Percentiles rank a stretch among this genome's conserved stretches.
Evolutionary conservation across 30 jellyfish, hydroid and myxozoan genomes (phyloP).

Genomic region (Aurelia coerulea): DNA sequence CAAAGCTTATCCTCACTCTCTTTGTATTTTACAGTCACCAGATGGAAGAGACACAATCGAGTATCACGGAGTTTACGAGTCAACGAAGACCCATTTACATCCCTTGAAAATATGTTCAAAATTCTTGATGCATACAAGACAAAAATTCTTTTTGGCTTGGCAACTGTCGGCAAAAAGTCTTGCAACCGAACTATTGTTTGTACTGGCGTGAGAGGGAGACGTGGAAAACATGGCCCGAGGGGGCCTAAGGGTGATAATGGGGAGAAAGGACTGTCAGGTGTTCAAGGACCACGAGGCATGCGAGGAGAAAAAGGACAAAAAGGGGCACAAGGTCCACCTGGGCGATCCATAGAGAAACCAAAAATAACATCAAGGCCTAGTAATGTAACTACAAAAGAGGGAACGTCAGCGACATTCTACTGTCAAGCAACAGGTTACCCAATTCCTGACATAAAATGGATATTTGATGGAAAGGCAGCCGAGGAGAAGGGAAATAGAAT

Average conservation of each 20-base stretch:
- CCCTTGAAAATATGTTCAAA: too few relatives aligned
- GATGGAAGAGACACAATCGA: too few relatives aligned
- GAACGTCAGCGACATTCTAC: constrained; percentile 22
- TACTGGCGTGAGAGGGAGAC: constrained; percentile 8
- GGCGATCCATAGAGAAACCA: constrained; percentile 53
- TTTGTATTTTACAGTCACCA: too few relatives aligned
- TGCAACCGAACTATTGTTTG: constrained; percentile 12
- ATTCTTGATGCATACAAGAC: too few relatives aligned
- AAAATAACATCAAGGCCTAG: constrained; percentile 10
- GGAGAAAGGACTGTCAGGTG: background rate
- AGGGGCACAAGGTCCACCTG: constrained; percentile 64
- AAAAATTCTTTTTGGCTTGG: too few relatives aligned
- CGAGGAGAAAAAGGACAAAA: constrained; percentile 32
- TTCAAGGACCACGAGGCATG: background rate
- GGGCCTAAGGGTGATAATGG: constrained; percentile 46
- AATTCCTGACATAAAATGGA: constrained; percentile 36
- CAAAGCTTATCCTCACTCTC: too few relatives aligned
- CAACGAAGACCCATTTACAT: too few relatives aligned
- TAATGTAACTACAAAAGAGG: constrained; percentile 14
- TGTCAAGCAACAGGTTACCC: constrained; percentile 50
- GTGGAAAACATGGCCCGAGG: constrained; percentile 44
- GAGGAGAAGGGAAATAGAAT: background rate
- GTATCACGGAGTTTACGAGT: too few relatives aligned
- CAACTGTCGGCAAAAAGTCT: too few relatives aligned
- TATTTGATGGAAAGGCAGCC: constrained; percentile 1